Evolutionary conservation across 2,113 vertebrate species (phyloP).

Genomic region (Dromaius novaehollandiae): DNA sequence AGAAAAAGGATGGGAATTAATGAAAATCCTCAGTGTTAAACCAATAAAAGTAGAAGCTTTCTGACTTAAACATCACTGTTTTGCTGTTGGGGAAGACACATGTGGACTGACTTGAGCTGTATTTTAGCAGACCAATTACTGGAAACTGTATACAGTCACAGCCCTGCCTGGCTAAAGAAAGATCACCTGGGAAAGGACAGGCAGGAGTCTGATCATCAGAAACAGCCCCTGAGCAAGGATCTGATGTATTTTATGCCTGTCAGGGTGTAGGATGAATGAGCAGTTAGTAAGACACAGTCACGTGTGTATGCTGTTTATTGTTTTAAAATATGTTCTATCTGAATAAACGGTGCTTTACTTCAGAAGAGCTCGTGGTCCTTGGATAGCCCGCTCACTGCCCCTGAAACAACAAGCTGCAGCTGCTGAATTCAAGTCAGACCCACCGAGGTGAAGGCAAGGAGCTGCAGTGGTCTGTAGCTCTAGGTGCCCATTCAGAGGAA

Average conservation of each 20-base stretch:
- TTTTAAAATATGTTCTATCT: fast-evolving
- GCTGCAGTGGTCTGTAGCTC: too few relatives aligned
- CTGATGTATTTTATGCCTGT: neutral
- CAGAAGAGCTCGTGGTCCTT: neutral
- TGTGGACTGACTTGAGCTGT: neutral
- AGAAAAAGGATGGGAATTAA: neutral
- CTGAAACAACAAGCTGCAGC: fast-evolving
- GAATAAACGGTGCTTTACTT: neutral
- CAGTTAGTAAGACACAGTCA: neutral
- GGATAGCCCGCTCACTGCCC: neutral
- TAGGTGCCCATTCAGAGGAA: neutral
- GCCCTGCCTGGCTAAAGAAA: neutral
- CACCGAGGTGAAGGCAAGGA: neutral
- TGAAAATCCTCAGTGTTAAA: neutral
- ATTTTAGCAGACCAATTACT: neutral
- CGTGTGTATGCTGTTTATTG: fast-evolving
- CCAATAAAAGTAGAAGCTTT: neutral
- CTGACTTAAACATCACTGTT: neutral
- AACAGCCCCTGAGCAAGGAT: neutral
- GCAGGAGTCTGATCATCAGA: neutral
- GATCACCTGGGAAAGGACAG: neutral
- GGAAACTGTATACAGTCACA: neutral
- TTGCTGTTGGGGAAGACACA: neutral
- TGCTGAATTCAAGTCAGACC: neutral
- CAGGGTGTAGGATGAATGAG: neutral